Conservation (phyloP, 2,888 invertebrate species). For the Apoderus coryli region DNA sequence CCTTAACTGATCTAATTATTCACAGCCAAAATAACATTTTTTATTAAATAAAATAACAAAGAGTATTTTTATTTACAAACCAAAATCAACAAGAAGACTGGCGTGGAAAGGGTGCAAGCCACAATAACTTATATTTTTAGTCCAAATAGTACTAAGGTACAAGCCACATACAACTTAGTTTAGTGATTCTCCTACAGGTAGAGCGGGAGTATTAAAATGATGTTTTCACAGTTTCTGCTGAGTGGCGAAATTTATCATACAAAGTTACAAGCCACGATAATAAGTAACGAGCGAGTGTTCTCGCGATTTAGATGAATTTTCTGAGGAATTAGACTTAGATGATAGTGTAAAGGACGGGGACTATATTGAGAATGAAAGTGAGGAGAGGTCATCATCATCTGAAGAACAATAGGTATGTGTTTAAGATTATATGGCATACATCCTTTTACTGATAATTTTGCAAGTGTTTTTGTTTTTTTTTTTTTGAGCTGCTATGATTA, state of each 20-base stretch:
- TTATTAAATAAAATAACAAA: too few species aligned
- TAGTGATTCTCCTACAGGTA: not conserved
- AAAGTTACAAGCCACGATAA: slow-evolving; percentile 8
- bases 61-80: too few species aligned
- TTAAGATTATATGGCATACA: slow-evolving; percentile 7
- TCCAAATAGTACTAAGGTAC: slow-evolving; percentile 3
- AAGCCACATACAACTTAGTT: slow-evolving; percentile 5
- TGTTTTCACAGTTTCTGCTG: slow-evolving; percentile 2
- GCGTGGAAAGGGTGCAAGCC: slow-evolving; percentile 6
- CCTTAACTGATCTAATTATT: too few species aligned
- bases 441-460: slow-evolving; percentile 7
- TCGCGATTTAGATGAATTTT: slow-evolving; percentile 5
- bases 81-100: too few species aligned
- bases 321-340: slow-evolving; percentile 5
- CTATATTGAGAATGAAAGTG: slow-evolving; percentile 5
- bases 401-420: slow-evolving; percentile 5
- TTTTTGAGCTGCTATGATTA: too few species aligned
- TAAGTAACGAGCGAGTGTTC: slow-evolving; percentile 3
- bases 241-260: not conserved
- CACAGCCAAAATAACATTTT: too few species aligned
- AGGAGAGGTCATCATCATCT: slow-evolving; percentile 5
- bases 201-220: not conserved
- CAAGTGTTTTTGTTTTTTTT: too few species aligned
- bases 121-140: slow-evolving; percentile 1
- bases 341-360: slow-evolving; percentile 7